phyloP scores from a whole-genome alignment of 2,113 vertebrate species.

The Tenrec ecaudatus region DNA sequence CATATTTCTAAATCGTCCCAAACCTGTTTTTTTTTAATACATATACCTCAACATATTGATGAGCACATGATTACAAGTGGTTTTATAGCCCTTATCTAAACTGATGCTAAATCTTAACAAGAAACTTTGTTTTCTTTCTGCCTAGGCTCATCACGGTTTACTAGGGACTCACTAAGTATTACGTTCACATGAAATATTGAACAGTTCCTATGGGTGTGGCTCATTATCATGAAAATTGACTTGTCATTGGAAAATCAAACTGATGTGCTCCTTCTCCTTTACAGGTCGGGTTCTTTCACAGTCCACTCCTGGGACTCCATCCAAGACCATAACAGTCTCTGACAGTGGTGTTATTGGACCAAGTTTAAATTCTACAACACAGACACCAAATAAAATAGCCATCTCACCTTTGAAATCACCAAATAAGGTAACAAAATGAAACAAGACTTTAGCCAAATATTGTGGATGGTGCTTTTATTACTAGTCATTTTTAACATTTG shows the following conservation, averaged over 20 bases:
- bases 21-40: not conserved
- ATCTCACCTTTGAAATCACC: conserved; percentile 98
- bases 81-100: conserved; percentile 30
- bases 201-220: not conserved
- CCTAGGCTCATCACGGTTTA: not conserved
- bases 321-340: conserved; percentile 93
- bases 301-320: conserved; percentile 91
- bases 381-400: conserved; percentile 96
- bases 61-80: conserved; percentile 16
- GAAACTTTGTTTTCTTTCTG: conserved; percentile 22
- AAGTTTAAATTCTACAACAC: conserved; percentile 89
- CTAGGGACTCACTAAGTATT: not conserved
- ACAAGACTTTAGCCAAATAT: not conserved
- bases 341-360: conserved; percentile 90
- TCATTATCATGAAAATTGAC: conserved; percentile 8
- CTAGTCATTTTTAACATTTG: conserved; percentile 41
- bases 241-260: conserved; percentile 31
- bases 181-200: not conserved
- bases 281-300: conserved; percentile 95
- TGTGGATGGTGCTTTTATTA: conserved; percentile 56
- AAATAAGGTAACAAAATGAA: conserved; percentile 93
- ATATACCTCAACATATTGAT: not conserved
- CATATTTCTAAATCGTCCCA: not conserved
- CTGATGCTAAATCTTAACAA: not conserved
- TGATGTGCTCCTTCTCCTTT: conserved; percentile 80